phyloP scores from a whole-genome alignment of 2,888 invertebrate genomes.

The Congeria kusceri region DNA sequence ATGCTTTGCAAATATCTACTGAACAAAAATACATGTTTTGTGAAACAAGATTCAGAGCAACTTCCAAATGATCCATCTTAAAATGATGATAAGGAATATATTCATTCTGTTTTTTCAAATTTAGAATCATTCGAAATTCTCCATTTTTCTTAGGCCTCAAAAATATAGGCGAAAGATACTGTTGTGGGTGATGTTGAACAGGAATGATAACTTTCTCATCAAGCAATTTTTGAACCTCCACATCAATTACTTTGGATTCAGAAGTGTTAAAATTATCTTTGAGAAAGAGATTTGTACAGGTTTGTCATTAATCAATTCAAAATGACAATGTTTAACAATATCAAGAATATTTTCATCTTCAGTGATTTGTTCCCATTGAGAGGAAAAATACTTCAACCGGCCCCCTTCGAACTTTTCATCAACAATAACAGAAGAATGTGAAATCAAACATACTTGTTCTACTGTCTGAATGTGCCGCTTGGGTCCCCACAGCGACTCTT shows the following conservation, averaged over 20 bases:
- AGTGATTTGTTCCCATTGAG: no score
- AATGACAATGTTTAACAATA: not conserved
- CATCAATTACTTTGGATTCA: no score
- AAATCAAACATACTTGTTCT: no score
- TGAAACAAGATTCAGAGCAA: slow-evolving; percentile 37
- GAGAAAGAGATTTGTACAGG: no score
- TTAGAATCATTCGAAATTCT: slow-evolving; percentile 50
- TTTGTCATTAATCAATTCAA: not conserved
- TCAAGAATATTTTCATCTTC: not conserved
- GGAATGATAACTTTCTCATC: no score
- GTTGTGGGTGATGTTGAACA: not conserved
- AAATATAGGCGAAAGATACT: slow-evolving; percentile 26
- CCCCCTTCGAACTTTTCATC: no score
- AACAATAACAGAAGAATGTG: no score
- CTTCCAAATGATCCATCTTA: slow-evolving; percentile 61
- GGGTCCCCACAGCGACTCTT: no score
- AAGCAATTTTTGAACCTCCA: no score
- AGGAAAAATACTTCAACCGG: no score
- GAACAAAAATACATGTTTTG: slow-evolving; percentile 32
- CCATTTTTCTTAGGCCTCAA: slow-evolving; percentile 36
- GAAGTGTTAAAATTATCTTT: no score
- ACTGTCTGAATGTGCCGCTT: no score
- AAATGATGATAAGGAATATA: slow-evolving; percentile 52
- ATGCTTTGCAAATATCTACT: slow-evolving; percentile 50
- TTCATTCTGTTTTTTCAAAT: slow-evolving; percentile 53